phyloP scores from a whole-genome alignment of 2,797 vertebrate genomes.

The Sebastes goodei region DNA sequence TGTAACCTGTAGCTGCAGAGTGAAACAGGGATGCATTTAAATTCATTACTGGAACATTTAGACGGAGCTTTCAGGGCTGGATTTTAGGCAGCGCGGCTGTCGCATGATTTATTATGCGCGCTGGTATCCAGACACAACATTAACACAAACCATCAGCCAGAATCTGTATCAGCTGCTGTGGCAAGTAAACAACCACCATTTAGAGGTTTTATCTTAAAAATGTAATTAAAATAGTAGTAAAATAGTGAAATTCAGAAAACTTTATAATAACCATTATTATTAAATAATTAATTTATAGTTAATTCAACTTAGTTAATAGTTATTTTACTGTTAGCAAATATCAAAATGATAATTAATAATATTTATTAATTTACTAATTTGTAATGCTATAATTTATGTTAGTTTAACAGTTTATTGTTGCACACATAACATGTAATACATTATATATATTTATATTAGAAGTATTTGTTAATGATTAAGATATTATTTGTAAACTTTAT shows the following conservation, averaged over 20 bases:
- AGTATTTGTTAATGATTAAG: too few relatives aligned
- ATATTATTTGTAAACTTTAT: too few relatives aligned
- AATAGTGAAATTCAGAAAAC: background rate
- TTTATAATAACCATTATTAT: too few relatives aligned
- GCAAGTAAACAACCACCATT: background rate
- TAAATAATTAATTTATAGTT: too few relatives aligned
- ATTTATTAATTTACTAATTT: too few relatives aligned
- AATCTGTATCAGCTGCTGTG: background rate
- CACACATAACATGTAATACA: too few relatives aligned
- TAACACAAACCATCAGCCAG: background rate
- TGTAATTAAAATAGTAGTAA: background rate
- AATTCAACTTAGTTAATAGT: too few relatives aligned
- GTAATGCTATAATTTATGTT: too few relatives aligned
- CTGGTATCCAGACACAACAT: background rate
- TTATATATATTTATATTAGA: too few relatives aligned
- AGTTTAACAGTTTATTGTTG: too few relatives aligned
- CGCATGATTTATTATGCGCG: background rate
- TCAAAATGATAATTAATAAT: too few relatives aligned
- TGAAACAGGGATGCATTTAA: conserved; percentile 5
- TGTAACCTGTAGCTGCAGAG: conserved; percentile 5
- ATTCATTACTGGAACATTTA: conserved; percentile 23
- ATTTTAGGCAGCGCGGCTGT: background rate
- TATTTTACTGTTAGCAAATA: too few relatives aligned
- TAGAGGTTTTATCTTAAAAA: background rate
- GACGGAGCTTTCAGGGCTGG: background rate